Evolutionary conservation across 2,888 invertebrate species (phyloP).

Genomic region (Beris chalybata): DNA sequence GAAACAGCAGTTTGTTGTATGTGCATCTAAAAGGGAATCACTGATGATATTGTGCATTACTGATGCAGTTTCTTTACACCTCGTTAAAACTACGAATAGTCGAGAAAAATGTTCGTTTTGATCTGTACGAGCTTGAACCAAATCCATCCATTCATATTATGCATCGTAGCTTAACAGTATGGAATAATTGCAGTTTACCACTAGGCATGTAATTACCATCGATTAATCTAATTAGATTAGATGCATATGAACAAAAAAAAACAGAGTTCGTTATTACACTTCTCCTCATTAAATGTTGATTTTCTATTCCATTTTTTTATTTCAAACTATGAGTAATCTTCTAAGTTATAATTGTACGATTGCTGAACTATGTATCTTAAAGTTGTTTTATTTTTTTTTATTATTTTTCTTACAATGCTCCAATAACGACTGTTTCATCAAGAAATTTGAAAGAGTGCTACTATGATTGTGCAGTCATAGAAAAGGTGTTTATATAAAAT

Average conservation of each 20-base stretch:
- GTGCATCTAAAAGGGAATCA: not conserved
- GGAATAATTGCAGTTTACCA: slow-evolving; percentile 28
- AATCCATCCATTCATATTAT: not conserved
- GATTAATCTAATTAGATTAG: slow-evolving; percentile 33
- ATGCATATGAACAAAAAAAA: slow-evolving; percentile 35
- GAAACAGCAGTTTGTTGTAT: no score
- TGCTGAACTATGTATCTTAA: no score
- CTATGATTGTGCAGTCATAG: no score
- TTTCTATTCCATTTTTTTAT: no score
- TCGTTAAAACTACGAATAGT: not conserved
- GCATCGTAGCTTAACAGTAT: slow-evolving; percentile 2
- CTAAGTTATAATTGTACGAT: no score
- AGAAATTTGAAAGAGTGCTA: no score
- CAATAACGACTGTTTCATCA: slow-evolving; percentile 24
- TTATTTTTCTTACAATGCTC: not conserved
- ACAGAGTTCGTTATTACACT: slow-evolving; percentile 27
- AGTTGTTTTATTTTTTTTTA: slow-evolving; percentile 11
- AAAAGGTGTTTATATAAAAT: no score
- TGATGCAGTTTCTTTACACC: slow-evolving; percentile 13
- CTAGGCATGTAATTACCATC: slow-evolving; percentile 24
- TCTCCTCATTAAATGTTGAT: no score
- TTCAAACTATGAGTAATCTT: no score
- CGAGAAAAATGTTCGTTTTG: not conserved
- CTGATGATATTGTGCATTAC: slow-evolving; percentile 22
- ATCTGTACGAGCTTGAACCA: not conserved